Conservation (phyloP, 2,888 invertebrate genomes). For the Mythimna impura region DNA sequence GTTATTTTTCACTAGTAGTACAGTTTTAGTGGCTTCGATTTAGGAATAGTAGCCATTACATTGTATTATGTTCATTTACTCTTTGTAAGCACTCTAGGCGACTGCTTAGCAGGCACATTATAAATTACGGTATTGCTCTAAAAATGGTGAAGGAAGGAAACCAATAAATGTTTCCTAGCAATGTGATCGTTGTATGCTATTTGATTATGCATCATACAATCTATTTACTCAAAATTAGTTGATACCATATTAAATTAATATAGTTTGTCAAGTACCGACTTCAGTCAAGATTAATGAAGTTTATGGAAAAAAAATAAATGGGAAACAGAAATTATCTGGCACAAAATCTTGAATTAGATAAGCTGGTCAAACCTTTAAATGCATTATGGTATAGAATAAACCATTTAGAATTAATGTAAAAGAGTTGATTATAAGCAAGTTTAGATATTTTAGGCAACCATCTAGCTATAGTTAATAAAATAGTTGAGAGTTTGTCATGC, state of each 20-base stretch:
- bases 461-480: neutral
- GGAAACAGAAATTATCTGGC: neutral
- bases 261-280: neutral
- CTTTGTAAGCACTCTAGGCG: too few relatives aligned
- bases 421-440: neutral
- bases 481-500: too few relatives aligned
- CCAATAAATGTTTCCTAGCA: neutral
- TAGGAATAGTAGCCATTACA: neutral
- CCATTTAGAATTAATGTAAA: neutral
- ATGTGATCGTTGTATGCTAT: neutral
- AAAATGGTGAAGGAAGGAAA: neutral
- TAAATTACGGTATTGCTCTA: neutral
- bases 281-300: too few relatives aligned
- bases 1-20: neutral
- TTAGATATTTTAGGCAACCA: neutral
- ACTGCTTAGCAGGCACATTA: neutral
- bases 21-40: neutral
- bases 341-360: constrained; percentile 10
- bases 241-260: neutral
- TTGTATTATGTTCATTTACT: too few relatives aligned
- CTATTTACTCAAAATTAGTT: neutral
- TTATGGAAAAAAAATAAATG: too few relatives aligned
- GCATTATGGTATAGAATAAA: neutral
- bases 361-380: neutral
- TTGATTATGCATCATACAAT: neutral